Percentiles rank a stretch among this genome's conserved stretches.
Conservation (phyloP, 2,797 vertebrate genomes). For the Orestias chungarensis region DNA sequence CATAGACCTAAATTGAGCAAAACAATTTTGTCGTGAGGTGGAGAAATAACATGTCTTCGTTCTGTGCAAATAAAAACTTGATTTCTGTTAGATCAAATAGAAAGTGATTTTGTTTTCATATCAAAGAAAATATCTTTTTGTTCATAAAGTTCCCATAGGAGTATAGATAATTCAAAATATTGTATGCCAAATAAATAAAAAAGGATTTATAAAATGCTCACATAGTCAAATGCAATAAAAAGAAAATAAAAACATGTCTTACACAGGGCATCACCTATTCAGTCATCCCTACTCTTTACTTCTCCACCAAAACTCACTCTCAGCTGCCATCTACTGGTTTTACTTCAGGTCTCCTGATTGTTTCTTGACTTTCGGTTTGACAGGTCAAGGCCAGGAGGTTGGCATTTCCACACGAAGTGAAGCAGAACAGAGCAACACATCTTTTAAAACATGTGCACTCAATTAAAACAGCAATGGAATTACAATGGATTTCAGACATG, state of each 20-base stretch:
- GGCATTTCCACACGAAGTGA: background rate
- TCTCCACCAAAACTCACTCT: constrained; percentile 34
- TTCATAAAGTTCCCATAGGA: background rate
- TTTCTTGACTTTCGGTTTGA: background rate
- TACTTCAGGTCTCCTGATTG: background rate
- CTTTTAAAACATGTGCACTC: background rate
- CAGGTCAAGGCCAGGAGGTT: background rate
- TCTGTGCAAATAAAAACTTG: background rate
- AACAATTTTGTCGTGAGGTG: background rate
- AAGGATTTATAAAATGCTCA: background rate
- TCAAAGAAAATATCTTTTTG: constrained; percentile 5
- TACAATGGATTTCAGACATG: background rate
- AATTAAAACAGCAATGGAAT: background rate
- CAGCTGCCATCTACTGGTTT: constrained; percentile 73
- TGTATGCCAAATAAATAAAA: background rate
- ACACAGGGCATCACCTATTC: background rate
- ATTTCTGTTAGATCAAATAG: background rate
- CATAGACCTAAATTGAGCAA: background rate
- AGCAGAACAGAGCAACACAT: background rate
- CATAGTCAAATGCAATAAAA: background rate
- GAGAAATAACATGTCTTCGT: background rate
- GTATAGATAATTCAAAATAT: background rate
- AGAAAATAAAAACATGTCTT: background rate
- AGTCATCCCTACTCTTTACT: background rate
- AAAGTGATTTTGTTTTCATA: background rate